phyloP scores from a whole-genome alignment of 2,888 invertebrate genomes.

The Fabriciana adippe region DNA sequence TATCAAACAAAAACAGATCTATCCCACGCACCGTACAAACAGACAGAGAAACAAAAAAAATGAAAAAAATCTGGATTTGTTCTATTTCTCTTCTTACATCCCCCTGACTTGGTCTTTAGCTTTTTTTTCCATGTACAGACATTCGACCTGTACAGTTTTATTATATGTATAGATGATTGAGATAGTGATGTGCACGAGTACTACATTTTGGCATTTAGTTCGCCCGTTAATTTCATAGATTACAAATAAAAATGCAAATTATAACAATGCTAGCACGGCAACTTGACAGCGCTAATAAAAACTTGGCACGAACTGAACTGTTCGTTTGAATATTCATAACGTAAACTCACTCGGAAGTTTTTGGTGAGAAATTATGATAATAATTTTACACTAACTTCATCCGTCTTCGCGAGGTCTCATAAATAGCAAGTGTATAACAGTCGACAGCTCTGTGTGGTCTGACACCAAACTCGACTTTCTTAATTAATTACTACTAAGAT shows the following conservation, averaged over 20 bases:
- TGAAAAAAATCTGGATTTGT: no score
- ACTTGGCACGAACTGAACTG: constrained; percentile 71
- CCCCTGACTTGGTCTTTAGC: no score
- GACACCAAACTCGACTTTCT: constrained; percentile 26
- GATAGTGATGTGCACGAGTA: background rate
- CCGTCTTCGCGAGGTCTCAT: constrained; percentile 62
- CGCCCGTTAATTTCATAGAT: constrained; percentile 15
- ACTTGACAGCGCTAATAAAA: constrained; percentile 74
- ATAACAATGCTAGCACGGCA: constrained; percentile 59
- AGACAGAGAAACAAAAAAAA: no score
- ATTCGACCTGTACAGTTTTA: no score
- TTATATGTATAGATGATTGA: no score
- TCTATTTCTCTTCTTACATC: no score
- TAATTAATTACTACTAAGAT: constrained; percentile 28
- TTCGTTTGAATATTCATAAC: constrained; percentile 76
- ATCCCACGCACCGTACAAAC: no score
- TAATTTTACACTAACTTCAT: constrained; percentile 68
- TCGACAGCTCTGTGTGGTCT: constrained; percentile 28
- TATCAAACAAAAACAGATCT: no score
- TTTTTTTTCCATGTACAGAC: no score
- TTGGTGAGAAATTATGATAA: constrained; percentile 79
- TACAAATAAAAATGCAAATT: constrained; percentile 59
- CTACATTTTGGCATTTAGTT: constrained; percentile 3
- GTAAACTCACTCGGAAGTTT: constrained; percentile 76
- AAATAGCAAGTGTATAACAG: constrained; percentile 32